phyloP scores from a whole-genome alignment of 2,888 invertebrate species.

The Autographa gamma region DNA sequence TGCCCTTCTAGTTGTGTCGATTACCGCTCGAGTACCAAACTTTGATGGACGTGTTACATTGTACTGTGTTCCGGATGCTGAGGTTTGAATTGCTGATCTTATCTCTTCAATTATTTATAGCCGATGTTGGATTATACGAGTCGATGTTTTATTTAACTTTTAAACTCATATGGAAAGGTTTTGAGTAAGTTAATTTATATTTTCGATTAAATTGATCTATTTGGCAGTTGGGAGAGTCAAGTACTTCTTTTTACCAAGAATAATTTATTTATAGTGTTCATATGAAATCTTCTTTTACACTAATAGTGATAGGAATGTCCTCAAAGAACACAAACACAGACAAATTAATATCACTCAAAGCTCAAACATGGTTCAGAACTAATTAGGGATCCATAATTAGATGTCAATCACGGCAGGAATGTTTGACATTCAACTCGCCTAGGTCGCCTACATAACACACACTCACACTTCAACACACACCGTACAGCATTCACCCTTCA shows the following conservation, averaged over 20 bases:
- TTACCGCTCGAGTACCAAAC: slow-evolving; percentile 82
- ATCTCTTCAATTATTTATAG: slow-evolving; percentile 37
- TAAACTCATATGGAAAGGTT: not conserved
- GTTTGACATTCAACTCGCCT: slow-evolving; percentile 4
- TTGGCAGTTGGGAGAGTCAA: not conserved
- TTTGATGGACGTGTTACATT: slow-evolving; percentile 85
- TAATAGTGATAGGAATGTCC: no score
- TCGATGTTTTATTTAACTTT: slow-evolving; percentile 1
- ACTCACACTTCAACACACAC: not conserved
- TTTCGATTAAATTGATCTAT: not conserved
- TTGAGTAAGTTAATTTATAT: not conserved
- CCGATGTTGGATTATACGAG: slow-evolving; percentile 11
- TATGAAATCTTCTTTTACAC: no score
- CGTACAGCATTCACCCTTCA: not conserved
- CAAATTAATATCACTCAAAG: not conserved
- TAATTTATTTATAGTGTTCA: no score
- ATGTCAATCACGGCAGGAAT: slow-evolving; percentile 1
- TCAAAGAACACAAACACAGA: not conserved
- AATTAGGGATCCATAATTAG: not conserved
- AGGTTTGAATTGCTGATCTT: slow-evolving; percentile 63
- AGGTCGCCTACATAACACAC: not conserved
- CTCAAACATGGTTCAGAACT: not conserved
- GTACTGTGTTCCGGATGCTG: slow-evolving; percentile 72
- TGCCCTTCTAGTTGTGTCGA: slow-evolving; percentile 87
- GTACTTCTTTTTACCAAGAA: no score